A percentile compares a stretch with the other conserved stretches of the same genome.
These are phyloP conservation scores for Bradynema listronoti DNA, from an alignment of 1,140 invertebrate species.

Conservation along the genomic window DNA sequence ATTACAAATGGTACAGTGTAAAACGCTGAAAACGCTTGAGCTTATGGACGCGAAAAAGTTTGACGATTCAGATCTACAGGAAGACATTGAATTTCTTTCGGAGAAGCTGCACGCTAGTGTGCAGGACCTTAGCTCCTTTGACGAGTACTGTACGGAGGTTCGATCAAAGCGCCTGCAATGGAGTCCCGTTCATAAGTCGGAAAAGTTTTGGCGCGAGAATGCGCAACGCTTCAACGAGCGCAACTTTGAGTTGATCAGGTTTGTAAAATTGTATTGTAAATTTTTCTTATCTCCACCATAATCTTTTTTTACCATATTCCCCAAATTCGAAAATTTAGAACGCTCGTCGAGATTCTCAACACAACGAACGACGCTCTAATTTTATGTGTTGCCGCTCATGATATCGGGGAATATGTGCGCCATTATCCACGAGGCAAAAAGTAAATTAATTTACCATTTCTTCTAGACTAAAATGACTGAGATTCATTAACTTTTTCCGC, in stretches of 20 bases:
- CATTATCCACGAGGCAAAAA: slow-evolving; percentile 96
- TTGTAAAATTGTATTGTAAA: slow-evolving; percentile 6
- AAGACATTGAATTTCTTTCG: slow-evolving; percentile 84
- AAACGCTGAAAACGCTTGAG: slow-evolving; percentile 89
- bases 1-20: slow-evolving; percentile 94
- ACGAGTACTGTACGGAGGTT: slow-evolving; percentile 96
- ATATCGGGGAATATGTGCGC: slow-evolving; percentile 95
- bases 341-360: slow-evolving; percentile 41
- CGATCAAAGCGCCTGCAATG: slow-evolving; percentile 88
- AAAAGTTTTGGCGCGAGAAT: slow-evolving; percentile 98
- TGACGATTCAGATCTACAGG: slow-evolving; percentile 86
- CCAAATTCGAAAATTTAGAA: slow-evolving; percentile 16
- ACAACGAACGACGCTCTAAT: slow-evolving; percentile 32
- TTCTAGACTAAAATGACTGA: too few species aligned
- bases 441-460: slow-evolving; percentile 65
- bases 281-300: background rate
- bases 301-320: background rate
- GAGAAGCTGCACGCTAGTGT: slow-evolving; percentile 85
- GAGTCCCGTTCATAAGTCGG: slow-evolving; percentile 98
- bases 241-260: slow-evolving; percentile 85
- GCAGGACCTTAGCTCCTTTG: slow-evolving; percentile 91
- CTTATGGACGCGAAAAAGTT: slow-evolving; percentile 85
- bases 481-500: background rate
- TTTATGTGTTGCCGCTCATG: slow-evolving; percentile 90
- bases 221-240: slow-evolving; percentile 88